Base-by-base conservation (phyloP, 2,797 vertebrate genomes). In the Holocentrus rufus region DNA sequence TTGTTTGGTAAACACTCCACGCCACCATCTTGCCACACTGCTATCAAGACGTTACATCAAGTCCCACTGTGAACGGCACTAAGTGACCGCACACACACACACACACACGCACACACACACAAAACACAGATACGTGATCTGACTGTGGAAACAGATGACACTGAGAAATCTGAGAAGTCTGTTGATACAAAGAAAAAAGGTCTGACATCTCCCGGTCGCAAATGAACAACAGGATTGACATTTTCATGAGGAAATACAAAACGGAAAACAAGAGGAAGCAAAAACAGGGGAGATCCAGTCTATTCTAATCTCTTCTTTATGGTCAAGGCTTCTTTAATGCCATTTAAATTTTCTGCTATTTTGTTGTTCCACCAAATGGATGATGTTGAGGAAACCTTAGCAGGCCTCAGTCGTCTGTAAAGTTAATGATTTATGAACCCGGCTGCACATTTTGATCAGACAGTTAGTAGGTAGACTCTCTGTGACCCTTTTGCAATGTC, bases 351-450 rank as follows among this genome's bases (percentile, higher is more conserved):
- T 18, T 54, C 22, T 58, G 4, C n/a, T 53, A 57, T 62, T 69
- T 56, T 72, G 42, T 50, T 50, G 22, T 54, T 49, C 10, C 7
- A 31, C 1, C 79, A 23, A 60, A 15, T 72, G 56, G n/a, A 42
- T 61, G 63, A 61, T 25, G 25, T 72, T 63, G 58, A 77, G 63
- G 80, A 82, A 79, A 79, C 72, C 30, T 79, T 60, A 71, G 60
- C 55, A 79, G 69, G 63, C 68, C 73, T 85, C 59, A 25, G 63
- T 61, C 39, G 72, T 68, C 59, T 60, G 49, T 53, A 65, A 39
- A 53, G 90, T 93, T 90, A 93, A 93, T 93, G 71, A 93, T 94
- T 92, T 49, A 87, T 84, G 77, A 84, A 80, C 62, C 55, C 52
- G 55, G 54, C 65, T 62, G 77, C 6, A 76, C 63, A 81, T 72